phyloP scores from a whole-genome alignment of 37 sponge, comb jelly and placozoan species.

The Halichondria panicea region DNA sequence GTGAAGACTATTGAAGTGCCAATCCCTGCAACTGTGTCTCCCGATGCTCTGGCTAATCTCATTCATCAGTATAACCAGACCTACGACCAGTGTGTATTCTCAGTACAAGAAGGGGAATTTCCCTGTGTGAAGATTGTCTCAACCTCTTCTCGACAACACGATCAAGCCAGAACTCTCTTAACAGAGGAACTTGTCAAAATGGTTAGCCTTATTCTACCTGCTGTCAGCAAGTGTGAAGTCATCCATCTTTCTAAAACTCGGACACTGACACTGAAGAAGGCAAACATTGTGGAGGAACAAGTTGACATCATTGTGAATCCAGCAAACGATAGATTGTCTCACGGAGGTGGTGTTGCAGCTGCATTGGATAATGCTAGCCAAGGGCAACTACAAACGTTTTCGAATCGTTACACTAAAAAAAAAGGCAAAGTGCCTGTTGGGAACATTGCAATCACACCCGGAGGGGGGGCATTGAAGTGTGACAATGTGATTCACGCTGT shows the following conservation, averaged over 20 bases:
- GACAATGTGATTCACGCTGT: constrained; percentile 70
- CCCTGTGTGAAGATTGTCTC: constrained; percentile 22
- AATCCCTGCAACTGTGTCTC: not conserved
- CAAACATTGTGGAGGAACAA: constrained; percentile 53
- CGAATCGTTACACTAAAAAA: constrained; percentile 4
- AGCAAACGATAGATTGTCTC: constrained; percentile 58
- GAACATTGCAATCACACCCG: constrained; percentile 43
- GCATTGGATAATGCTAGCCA: constrained; percentile 60
- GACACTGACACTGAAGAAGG: constrained; percentile 56
- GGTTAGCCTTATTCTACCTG: not conserved
- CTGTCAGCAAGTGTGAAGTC: not conserved
- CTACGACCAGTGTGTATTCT: constrained; percentile 17
- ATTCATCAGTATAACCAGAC: not conserved
- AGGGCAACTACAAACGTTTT: constrained; percentile 38
- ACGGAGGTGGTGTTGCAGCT: constrained; percentile 68
- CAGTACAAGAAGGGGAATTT: not conserved
- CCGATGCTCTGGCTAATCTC: not conserved
- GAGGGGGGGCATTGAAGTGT: constrained; percentile 61
- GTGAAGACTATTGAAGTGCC: not conserved
- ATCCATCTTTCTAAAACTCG: constrained; percentile 12
- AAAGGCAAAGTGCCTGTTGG: constrained; percentile 34
- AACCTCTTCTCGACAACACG: constrained; percentile 37
- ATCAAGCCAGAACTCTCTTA: constrained; percentile 35
- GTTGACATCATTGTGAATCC: constrained; percentile 73
- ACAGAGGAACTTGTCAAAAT: not conserved